Evolutionary conservation across 2,797 vertebrate genomes (phyloP).

Genomic region (Carduelis carduelis): DNA sequence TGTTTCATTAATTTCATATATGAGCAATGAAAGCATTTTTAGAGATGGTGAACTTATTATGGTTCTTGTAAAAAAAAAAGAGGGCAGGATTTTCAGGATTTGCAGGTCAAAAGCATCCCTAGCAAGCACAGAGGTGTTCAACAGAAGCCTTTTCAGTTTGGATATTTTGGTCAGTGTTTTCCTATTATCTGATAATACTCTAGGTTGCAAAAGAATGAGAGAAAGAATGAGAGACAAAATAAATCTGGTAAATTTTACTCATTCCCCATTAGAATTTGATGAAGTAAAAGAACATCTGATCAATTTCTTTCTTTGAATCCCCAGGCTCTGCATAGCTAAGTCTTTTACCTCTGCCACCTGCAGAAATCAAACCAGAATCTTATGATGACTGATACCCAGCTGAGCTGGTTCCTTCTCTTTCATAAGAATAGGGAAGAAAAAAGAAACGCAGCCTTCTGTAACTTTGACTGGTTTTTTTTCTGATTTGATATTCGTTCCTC

Average conservation of each 20-base stretch:
- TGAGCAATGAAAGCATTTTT: background rate
- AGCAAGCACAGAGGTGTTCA: background rate
- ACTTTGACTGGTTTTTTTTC: background rate
- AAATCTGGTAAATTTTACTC: background rate
- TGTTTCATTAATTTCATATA: background rate
- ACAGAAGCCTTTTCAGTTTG: background rate
- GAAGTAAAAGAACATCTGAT: conserved; percentile 7
- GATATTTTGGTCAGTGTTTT: background rate
- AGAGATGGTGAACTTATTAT: background rate
- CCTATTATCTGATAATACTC: background rate
- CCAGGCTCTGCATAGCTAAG: background rate
- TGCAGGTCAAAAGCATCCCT: background rate
- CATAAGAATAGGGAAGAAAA: background rate
- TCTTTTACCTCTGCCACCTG: conserved; percentile 15
- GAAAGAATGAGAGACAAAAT: background rate
- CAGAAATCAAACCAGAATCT: conserved; percentile 29
- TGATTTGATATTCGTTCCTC: conserved; percentile 1
- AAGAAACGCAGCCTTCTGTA: background rate
- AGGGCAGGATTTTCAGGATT: background rate
- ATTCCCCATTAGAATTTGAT: background rate
- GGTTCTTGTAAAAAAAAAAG: background rate
- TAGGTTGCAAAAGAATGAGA: background rate
- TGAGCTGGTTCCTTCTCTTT: conserved; percentile 10
- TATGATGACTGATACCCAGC: background rate
- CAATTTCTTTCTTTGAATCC: conserved; percentile 10